Evolutionary conservation across 2,888 invertebrate species (phyloP), one percentile per base, ranked within the genome.

Genomic region (Epinotia brunnichana): DNA sequence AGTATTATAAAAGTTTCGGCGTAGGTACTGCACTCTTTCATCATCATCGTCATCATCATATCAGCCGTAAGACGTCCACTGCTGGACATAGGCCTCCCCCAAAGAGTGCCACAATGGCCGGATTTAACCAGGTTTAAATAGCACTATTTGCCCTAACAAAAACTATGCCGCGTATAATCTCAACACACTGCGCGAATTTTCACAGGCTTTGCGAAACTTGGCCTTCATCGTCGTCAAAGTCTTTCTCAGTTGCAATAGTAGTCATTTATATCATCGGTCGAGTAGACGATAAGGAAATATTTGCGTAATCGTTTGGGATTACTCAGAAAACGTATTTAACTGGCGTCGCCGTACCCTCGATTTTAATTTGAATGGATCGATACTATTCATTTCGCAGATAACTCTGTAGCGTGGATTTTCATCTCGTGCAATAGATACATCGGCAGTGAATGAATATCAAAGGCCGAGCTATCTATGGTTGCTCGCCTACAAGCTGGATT

Each of bases 151-250:
- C 19, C 41, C 56, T 63, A 35, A 35, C 29, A 63, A 44, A 41
- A 48, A 56, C 56, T 56, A 35, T 56, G 44, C 19, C 44, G 44
- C 54, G 11, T 21, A n/a, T n/a, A 56, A 54, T 39, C n/a, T 56
- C 35, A 64, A 64, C 62, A 35, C 53, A 41, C 17, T 35, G 44
- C 44, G 63, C 51, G 17, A 57, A 44, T 69, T 63, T 68, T 71
- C 39, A 29, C 44, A 69, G 44, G 59, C 68, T 69, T 88, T 84
- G 79, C 81, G 83, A 81, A 84, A 85, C 74, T 70, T 75, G 83
- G 77, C 89, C 89, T 89, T 88, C 85, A 77, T 60, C 66, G 62
- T 69, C 59, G 69, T 67, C 61, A 51, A 68, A 68, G 21, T 56
- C 39, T 48, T 56, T 51, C 66, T 41, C 59, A 54, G 17, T 67